Evolutionary conservation across 2,888 invertebrate genomes (phyloP).

Genomic region (Apantesis nais): DNA sequence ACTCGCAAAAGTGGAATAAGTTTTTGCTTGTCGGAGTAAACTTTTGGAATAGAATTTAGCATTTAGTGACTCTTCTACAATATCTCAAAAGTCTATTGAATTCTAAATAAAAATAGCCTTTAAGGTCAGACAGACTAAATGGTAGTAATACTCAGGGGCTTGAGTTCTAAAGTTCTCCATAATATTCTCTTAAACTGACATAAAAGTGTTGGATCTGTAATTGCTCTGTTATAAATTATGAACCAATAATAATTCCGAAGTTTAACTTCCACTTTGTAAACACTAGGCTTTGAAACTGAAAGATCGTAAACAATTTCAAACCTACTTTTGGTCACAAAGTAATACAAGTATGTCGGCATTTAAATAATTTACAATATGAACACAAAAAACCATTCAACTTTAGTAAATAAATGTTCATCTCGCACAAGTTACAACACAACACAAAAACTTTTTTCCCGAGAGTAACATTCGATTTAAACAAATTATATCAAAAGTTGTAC

Average conservation of each 20-base stretch:
- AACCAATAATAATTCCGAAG: not conserved
- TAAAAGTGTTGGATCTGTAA: no score
- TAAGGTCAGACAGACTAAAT: not conserved
- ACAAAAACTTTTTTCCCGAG: conserved; percentile 47
- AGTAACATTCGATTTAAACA: conserved; percentile 53
- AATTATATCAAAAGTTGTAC: conserved; percentile 52
- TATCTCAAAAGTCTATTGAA: conserved; percentile 1
- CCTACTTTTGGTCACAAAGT: conserved; percentile 29
- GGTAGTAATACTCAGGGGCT: no score
- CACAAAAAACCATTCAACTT: conserved; percentile 35
- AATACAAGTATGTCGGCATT: conserved; percentile 13
- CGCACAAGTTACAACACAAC: conserved; percentile 41
- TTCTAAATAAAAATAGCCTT: no score
- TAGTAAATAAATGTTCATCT: conserved; percentile 53
- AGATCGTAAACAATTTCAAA: not conserved
- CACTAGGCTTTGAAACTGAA: not conserved
- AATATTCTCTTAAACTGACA: no score
- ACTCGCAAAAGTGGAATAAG: conserved; percentile 28
- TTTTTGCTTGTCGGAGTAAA: conserved; percentile 18
- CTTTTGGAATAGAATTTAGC: conserved; percentile 35
- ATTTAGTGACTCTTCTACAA: conserved; percentile 21
- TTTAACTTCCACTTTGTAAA: not conserved
- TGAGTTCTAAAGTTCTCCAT: no score
- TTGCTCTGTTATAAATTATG: no score
- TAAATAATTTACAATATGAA: conserved; percentile 16